Evolutionary conservation across 2,888 invertebrate species (phyloP).

Genomic region (Xestia c-nigrum): DNA sequence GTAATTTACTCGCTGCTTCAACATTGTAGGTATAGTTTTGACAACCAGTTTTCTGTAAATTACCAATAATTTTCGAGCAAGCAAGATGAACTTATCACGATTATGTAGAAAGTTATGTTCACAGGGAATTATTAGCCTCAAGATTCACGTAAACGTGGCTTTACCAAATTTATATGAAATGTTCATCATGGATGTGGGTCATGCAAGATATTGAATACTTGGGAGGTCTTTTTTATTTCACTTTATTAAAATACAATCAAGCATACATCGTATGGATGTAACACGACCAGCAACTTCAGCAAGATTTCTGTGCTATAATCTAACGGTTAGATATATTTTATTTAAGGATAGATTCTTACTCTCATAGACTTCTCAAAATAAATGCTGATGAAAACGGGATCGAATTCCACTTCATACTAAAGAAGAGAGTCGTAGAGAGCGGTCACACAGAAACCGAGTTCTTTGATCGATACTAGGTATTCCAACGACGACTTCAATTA

Average conservation of each 20-base stretch:
- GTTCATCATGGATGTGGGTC: constrained; percentile 36
- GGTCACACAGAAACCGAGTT: neutral
- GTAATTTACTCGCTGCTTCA: constrained; percentile 42
- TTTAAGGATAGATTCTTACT: neutral
- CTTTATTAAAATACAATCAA: neutral
- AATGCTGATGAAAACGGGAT: neutral
- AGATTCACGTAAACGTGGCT: constrained; percentile 45
- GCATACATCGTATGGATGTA: neutral
- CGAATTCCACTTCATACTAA: neutral
- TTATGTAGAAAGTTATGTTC: constrained; percentile 59
- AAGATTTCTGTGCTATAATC: neutral
- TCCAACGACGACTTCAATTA: neutral
- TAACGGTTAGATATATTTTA: neutral
- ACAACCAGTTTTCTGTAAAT: constrained; percentile 55
- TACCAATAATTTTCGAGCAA: constrained; percentile 51
- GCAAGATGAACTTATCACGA: constrained; percentile 62
- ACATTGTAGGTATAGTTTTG: constrained; percentile 55
- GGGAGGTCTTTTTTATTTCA: constrained; percentile 46
- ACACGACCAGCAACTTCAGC: neutral
- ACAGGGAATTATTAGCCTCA: constrained; percentile 51
- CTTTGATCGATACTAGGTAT: neutral
- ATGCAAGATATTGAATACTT: constrained; percentile 24
- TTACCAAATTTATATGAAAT: constrained; percentile 58
- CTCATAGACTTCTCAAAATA: neutral
- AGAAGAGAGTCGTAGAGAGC: neutral